These are phyloP conservation scores for Otus scops DNA, from an alignment of 2,797 vertebrate genomes.

Conservation along the genomic window DNA sequence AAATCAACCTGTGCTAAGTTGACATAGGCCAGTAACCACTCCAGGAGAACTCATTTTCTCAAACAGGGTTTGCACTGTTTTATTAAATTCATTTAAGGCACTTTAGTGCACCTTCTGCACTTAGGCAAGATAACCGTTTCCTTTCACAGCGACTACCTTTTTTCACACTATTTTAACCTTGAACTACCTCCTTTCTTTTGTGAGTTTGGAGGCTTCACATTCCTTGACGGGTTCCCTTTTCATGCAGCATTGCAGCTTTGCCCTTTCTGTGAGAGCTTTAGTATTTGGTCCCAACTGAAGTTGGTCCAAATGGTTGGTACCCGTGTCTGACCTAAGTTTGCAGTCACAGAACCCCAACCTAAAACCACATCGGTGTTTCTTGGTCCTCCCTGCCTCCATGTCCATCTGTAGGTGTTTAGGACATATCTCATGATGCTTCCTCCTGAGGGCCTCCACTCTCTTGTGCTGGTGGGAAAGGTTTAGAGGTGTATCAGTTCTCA, in stretches of 20 bases:
- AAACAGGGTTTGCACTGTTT: neutral
- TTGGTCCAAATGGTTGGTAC: neutral
- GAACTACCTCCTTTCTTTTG: neutral
- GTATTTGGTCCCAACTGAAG: neutral
- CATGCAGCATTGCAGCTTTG: neutral
- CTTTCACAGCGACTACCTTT: neutral
- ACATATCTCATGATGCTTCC: neutral
- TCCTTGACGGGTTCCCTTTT: neutral
- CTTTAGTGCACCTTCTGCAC: neutral
- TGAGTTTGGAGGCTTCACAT: neutral
- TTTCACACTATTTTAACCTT: neutral
- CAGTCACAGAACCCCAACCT: neutral
- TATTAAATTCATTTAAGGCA: neutral
- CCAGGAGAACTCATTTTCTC: neutral
- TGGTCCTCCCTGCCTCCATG: neutral
- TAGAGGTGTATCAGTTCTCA: neutral
- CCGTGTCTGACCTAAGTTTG: neutral
- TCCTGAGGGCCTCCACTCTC: neutral
- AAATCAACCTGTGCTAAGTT: neutral
- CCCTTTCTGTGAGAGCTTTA: neutral
- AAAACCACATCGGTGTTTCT: neutral
- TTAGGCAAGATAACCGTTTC: neutral
- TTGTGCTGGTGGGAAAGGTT: neutral
- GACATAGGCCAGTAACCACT: neutral
- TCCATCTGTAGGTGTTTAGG: neutral